Evolutionary conservation across 2,797 vertebrate species (phyloP), one percentile per base, ranked within the genome.

Genomic region (Momotus momota): DNA sequence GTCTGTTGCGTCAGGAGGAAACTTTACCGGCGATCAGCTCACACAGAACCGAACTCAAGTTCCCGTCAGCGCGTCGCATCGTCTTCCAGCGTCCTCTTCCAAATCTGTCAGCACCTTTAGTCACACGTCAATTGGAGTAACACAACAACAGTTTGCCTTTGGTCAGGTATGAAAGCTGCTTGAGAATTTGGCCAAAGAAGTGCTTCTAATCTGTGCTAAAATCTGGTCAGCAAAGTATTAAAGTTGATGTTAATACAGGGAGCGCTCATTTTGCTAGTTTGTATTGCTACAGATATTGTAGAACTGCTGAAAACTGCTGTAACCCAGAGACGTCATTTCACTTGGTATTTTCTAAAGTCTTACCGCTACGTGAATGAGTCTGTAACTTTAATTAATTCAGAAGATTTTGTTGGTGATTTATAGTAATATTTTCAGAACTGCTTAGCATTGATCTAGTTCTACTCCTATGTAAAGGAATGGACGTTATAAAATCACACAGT

Each of bases 81-180:
- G 98, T 98, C 98, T 99, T 99, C 96, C 98, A 98, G 90, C 98
- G 98, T 97, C 99, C 98, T 94, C 98, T 98, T 98, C 98, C 84
- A 99, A 99, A 92, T 98, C 98, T 84, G 95, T 97, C 96, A 98
- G 98, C 91, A 98, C 98, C 97, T 99, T 98, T 33, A 98, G 96
- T 65, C 98, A 96, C 84, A 57, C 97, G 2, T 97, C 98, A 92
- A 96, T 86, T 97, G 95, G 98, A 88, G 97, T 96, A 61, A 81
- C 97, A 3, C 98, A 98, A 25, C 97, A 97, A 3, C 97, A 97
- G 65, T 97, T 97, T 43, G 90, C 98, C 83, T 98, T 98, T 93
- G 97, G 97, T 79, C 98, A 98, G 98, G 98, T 98, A 98, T 29
- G 51, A 58, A 73, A 75, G 31, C 67, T 88, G 27, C 45, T 49